Percentiles rank a stretch among this genome's conserved stretches.
phyloP scores from a whole-genome alignment of 2,888 invertebrate species.

The Ochlodes sylvanus region DNA sequence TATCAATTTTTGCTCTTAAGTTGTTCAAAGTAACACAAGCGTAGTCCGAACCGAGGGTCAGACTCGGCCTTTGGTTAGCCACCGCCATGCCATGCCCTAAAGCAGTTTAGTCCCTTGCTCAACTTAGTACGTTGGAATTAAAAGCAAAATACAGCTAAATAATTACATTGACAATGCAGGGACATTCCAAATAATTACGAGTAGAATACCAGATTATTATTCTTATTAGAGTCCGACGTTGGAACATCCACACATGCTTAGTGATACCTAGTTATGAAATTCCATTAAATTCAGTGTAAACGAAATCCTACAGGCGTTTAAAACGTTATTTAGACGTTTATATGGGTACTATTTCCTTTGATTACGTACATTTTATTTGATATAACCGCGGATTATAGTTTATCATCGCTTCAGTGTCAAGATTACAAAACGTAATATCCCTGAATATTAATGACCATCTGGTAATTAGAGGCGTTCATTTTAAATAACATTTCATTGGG shows the following conservation, averaged over 20 bases:
- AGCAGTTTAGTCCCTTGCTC: not conserved
- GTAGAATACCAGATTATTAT: not conserved
- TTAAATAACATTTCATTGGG: not conserved
- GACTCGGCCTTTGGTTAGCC: not conserved
- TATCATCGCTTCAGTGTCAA: not conserved
- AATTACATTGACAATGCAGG: too few species aligned
- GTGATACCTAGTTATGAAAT: not conserved
- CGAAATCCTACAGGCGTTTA: not conserved
- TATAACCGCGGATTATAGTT: not conserved
- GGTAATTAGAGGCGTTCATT: not conserved
- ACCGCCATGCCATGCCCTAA: constrained; percentile 3
- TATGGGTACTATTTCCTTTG: too few species aligned
- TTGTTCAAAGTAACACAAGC: not conserved
- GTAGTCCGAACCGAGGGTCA: not conserved
- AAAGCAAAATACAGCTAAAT: not conserved
- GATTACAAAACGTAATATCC: not conserved
- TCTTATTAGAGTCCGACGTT: not conserved
- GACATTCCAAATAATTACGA: too few species aligned
- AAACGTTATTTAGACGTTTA: too few species aligned
- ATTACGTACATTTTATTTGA: too few species aligned
- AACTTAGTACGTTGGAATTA: not conserved
- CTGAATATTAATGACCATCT: not conserved
- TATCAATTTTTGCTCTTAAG: too few species aligned
- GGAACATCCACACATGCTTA: not conserved
- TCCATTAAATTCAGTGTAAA: not conserved